Percentiles rank a stretch among this genome's conserved stretches.
phyloP scores from a whole-genome alignment of 2,797 vertebrate species.

The Pteronotus mesoamericanus region DNA sequence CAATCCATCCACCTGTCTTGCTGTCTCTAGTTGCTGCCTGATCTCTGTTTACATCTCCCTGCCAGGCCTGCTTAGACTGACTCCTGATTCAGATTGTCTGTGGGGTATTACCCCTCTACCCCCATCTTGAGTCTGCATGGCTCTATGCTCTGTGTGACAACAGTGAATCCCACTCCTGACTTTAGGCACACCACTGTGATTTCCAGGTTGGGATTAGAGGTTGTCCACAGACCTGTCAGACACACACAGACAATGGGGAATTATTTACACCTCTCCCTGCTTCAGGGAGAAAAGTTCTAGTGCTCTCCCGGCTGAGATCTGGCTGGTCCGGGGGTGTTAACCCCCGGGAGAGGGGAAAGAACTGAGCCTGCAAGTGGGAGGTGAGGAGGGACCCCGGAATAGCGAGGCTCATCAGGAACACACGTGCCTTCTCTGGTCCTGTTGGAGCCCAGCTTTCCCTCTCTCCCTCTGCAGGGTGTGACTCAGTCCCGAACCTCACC shows the following conservation, averaged over 20 bases:
- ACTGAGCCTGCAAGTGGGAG: not conserved
- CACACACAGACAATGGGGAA: not conserved
- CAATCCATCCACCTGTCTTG: not conserved
- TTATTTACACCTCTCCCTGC: not conserved
- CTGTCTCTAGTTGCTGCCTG: not conserved
- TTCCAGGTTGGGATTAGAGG: not conserved
- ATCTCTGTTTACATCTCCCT: not conserved
- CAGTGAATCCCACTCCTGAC: not conserved
- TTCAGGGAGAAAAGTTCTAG: not conserved
- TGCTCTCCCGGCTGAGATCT: not conserved
- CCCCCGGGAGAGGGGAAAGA: too few species aligned
- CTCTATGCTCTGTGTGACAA: not conserved
- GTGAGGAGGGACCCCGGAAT: not conserved
- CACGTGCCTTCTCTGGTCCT: not conserved
- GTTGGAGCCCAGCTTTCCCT: not conserved
- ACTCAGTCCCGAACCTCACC: constrained; percentile 19
- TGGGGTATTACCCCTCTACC: not conserved
- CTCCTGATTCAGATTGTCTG: not conserved
- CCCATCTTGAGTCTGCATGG: not conserved
- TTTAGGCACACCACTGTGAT: not conserved
- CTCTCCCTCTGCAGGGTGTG: not conserved
- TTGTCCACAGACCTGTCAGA: not conserved
- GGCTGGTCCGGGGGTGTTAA: not conserved
- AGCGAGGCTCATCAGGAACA: not conserved
- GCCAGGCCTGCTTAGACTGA: not conserved